A percentile compares a stretch with the other conserved stretches of the same genome.
Conservation (phyloP, 1,140 invertebrate genomes). For the Bathynomus jamesi region DNA sequence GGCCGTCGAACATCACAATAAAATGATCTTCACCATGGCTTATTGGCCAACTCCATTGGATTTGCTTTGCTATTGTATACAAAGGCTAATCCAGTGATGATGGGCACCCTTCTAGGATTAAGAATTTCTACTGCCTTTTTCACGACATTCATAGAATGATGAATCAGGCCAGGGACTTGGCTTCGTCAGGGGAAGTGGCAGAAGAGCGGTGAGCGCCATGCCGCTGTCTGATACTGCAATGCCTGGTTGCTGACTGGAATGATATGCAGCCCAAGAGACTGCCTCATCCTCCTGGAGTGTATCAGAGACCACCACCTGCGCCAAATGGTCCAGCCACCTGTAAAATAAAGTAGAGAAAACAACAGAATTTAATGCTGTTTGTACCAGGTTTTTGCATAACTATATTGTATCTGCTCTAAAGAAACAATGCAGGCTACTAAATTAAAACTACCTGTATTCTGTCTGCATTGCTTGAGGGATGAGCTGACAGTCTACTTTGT, state of each 20-base stretch:
- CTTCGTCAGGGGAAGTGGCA: neutral
- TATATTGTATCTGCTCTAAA: too few species aligned
- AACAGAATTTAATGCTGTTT: neutral
- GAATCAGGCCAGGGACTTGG: neutral
- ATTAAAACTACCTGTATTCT: neutral
- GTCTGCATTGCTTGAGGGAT: too few species aligned
- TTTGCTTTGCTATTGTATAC: slow-evolving; percentile 7
- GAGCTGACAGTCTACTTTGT: too few species aligned
- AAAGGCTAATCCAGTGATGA: slow-evolving; percentile 10
- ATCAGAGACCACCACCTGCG: too few species aligned
- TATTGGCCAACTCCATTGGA: slow-evolving; percentile 5
- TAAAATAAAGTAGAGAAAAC: slow-evolving; percentile 5
- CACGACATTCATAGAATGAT: slow-evolving; percentile 8
- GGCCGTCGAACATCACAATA: slow-evolving; percentile 7
- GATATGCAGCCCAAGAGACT: too few species aligned
- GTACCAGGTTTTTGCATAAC: too few species aligned
- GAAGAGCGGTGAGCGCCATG: too few species aligned
- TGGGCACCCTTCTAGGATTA: neutral
- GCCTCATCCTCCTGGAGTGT: too few species aligned
- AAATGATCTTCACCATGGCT: slow-evolving; percentile 7
- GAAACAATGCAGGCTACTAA: neutral
- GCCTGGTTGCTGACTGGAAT: too few species aligned
- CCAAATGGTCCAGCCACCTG: too few species aligned
- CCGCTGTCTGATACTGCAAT: too few species aligned
- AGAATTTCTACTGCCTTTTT: slow-evolving; percentile 7